Conservation (phyloP, 2,888 invertebrate genomes). For the Troilus luridus region DNA sequence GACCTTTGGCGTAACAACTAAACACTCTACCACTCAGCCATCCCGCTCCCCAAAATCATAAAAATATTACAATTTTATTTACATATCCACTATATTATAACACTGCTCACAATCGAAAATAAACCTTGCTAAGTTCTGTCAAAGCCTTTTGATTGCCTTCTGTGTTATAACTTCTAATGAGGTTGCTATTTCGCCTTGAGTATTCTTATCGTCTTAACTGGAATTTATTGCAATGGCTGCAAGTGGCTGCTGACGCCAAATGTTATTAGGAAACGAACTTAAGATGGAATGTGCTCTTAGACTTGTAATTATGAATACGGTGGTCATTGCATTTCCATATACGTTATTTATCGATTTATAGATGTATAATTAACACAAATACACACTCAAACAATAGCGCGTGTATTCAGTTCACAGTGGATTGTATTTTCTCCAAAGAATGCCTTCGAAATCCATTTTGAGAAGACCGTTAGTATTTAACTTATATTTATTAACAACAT, state of each 20-base stretch:
- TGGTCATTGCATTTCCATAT: neutral
- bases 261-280: neutral
- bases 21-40: too few relatives aligned
- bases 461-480: neutral
- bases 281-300: neutral
- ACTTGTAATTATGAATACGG: neutral
- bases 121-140: neutral
- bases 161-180: neutral
- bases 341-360: neutral
- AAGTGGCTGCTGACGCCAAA: slow-evolving; percentile 3
- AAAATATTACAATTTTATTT: too few relatives aligned
- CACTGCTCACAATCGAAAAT: neutral
- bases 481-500: too few relatives aligned
- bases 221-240: slow-evolving; percentile 18
- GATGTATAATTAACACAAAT: too few relatives aligned
- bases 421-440: neutral
- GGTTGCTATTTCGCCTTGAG: slow-evolving; percentile 26
- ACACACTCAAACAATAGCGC: too few relatives aligned
- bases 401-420: neutral
- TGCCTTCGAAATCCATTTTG: neutral
- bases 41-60: too few relatives aligned
- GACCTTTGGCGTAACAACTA: too few relatives aligned
- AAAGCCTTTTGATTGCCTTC: neutral
- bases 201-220: slow-evolving; percentile 4
- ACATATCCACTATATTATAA: neutral